Conservation (phyloP, 1,140 invertebrate genomes). For the Papilio helenus region DNA sequence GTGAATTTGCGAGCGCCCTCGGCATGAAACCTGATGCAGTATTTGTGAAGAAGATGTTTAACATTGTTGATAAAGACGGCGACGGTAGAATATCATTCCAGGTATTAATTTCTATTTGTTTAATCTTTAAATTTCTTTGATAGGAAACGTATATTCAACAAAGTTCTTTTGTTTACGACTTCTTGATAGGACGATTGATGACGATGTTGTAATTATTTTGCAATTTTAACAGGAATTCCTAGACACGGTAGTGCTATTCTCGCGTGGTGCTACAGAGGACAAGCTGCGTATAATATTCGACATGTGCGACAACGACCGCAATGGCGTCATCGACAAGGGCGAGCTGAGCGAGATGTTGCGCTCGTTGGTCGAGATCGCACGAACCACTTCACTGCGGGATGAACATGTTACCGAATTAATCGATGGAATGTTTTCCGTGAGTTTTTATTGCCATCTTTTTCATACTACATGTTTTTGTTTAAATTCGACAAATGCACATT, state of each 20-base stretch:
- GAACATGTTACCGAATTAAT: conserved; percentile 96
- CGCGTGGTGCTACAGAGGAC: conserved; percentile 96
- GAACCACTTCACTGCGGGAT: conserved; percentile 94
- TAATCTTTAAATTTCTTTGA: too few species aligned
- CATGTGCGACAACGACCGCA: conserved; percentile 99
- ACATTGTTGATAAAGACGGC: conserved; percentile 98
- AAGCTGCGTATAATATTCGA: conserved; percentile 98
- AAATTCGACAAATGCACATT: too few species aligned
- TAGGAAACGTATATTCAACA: too few species aligned
- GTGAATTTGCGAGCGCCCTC: conserved; percentile 98
- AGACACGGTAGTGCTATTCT: conserved; percentile 96
- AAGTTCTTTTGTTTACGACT: too few species aligned
- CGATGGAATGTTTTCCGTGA: conserved; percentile 95
- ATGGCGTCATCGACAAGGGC: conserved; percentile 96
- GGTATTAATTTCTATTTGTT: conserved; percentile 68
- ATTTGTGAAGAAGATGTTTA: conserved; percentile 99
- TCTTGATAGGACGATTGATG: too few species aligned
- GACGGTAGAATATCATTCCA: conserved; percentile 98
- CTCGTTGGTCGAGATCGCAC: conserved; percentile 96
- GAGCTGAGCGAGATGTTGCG: conserved; percentile 97
- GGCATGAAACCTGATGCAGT: conserved; percentile 98
- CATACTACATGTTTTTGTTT: too few species aligned
- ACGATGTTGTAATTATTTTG: neutral
- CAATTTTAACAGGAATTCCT: conserved; percentile 92
- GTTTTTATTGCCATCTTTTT: conserved; percentile 34